These are phyloP conservation scores for Anthoptus insignis DNA, from an alignment of 2,888 invertebrate genomes.

Conservation along the genomic window DNA sequence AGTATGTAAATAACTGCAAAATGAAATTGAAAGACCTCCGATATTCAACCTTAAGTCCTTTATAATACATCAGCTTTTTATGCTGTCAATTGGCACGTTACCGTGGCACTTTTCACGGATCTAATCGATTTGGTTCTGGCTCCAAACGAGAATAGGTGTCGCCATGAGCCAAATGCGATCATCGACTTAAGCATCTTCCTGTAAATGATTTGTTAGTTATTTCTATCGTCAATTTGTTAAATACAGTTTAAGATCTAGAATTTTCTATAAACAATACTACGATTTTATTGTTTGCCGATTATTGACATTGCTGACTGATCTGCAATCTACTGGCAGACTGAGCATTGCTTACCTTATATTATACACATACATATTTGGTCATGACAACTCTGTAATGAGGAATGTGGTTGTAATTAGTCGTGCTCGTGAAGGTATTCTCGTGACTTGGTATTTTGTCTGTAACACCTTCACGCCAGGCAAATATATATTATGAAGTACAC, in stretches of 20 bases:
- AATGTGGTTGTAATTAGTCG: constrained; percentile 17
- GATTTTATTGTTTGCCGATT: neutral
- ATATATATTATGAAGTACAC: neutral
- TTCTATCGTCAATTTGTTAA: constrained; percentile 13
- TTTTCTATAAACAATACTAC: neutral
- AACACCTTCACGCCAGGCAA: constrained; percentile 20
- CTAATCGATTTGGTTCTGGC: constrained; percentile 63
- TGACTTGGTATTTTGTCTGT: constrained; percentile 25
- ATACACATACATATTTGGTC: neutral
- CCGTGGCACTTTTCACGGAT: constrained; percentile 57
- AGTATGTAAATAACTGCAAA: too few relatives aligned
- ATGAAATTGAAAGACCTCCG: too few relatives aligned
- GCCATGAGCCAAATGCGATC: constrained; percentile 65
- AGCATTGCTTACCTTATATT: too few relatives aligned
- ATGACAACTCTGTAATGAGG: constrained; percentile 41
- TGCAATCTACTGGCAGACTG: neutral
- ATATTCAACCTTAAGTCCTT: constrained; percentile 41
- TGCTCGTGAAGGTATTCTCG: constrained; percentile 19
- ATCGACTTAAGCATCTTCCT: constrained; percentile 58
- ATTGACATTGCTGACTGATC: neutral
- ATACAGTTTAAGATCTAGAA: neutral
- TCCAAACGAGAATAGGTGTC: constrained; percentile 62
- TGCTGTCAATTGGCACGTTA: constrained; percentile 24
- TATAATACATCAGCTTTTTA: constrained; percentile 47
- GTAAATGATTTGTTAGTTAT: constrained; percentile 33